phyloP scores from a whole-genome alignment of 2,888 invertebrate species.

The Morinoia aosen region DNA sequence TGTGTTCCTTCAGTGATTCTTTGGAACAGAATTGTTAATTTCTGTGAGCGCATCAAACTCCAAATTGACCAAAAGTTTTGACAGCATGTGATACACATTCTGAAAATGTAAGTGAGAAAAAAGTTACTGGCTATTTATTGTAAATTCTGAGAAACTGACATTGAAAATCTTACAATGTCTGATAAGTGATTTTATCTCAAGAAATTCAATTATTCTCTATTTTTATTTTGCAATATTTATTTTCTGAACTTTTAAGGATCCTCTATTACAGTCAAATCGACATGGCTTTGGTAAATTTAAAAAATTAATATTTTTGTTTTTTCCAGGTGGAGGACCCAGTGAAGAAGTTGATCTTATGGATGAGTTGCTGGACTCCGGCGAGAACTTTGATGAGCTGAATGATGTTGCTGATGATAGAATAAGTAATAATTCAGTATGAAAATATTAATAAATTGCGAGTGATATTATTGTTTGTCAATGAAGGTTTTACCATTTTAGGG shows the following conservation, averaged over 20 bases:
- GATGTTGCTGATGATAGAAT: constrained; percentile 66
- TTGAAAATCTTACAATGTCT: too few relatives aligned
- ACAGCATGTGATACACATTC: too few relatives aligned
- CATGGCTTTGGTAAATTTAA: neutral
- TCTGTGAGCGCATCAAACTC: too few relatives aligned
- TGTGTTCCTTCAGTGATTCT: too few relatives aligned
- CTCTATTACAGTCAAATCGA: neutral
- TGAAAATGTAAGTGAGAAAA: too few relatives aligned
- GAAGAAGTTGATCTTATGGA: constrained; percentile 67
- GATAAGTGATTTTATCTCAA: too few relatives aligned
- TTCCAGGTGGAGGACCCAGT: constrained; percentile 35
- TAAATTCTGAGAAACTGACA: too few relatives aligned
- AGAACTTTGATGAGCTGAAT: constrained; percentile 67
- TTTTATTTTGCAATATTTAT: neutral
- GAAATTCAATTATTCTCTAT: neutral
- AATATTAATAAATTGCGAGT: neutral
- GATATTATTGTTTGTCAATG: too few relatives aligned
- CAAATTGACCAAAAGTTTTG: too few relatives aligned
- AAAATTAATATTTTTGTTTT: neutral
- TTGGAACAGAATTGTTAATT: too few relatives aligned
- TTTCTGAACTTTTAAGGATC: neutral
- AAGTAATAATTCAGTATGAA: constrained; percentile 55
- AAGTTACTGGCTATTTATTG: too few relatives aligned
- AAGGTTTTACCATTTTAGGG: neutral
- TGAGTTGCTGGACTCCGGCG: constrained; percentile 65